Evolutionary conservation across 1,140 invertebrate species (phyloP), one percentile per base, ranked within the genome.

Genomic region (Ceratina calcarata): DNA sequence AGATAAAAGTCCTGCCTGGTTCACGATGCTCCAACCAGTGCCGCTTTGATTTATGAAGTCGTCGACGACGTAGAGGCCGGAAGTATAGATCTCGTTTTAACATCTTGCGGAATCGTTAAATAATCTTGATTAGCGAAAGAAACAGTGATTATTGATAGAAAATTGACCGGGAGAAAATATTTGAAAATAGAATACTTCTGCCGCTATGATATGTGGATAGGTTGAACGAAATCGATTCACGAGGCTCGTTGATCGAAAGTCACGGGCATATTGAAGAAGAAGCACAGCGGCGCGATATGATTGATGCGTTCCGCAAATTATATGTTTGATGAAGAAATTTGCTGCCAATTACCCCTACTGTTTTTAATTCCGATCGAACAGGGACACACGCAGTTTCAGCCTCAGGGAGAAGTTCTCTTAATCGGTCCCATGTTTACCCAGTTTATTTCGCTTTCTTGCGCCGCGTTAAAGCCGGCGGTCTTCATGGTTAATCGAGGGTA

Each of bases 11-110:
- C 84, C 15, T 13, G 55, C 32, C n/a, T 61, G 45, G 45, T 62
- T 66, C 73, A 53, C 62, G 75, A 74, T 75, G 71, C 78, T 66
- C 58, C 13, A 57, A 2, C 57, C 66, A 60, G 20, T 61, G 2
- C n/a, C 22, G 22, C 18, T 60, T 45, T 81, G 79, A 85, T 85
- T 85, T 85, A 85, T 79, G 66, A 81, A 85, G 69, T 78, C 57
- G 60, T 45, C 32, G 66, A 78, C 24, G 62, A 22, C 12, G 64
- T 16, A 67, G 20, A 67, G 37, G 45, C 20, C 10, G 61, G 37
- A 32, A 62, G 27, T 22, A 22, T 7, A 22, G 27, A 45, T 32
- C 18, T 58, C 53, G 18, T 24, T 55, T 24, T 13, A 51, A 68
- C 18, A 18, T 27, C 51, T 53, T 10, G 66, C 22, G 16, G n/a